Base-by-base conservation (phyloP, 2,888 invertebrate genomes). In the Orchesellides sinensis region DNA sequence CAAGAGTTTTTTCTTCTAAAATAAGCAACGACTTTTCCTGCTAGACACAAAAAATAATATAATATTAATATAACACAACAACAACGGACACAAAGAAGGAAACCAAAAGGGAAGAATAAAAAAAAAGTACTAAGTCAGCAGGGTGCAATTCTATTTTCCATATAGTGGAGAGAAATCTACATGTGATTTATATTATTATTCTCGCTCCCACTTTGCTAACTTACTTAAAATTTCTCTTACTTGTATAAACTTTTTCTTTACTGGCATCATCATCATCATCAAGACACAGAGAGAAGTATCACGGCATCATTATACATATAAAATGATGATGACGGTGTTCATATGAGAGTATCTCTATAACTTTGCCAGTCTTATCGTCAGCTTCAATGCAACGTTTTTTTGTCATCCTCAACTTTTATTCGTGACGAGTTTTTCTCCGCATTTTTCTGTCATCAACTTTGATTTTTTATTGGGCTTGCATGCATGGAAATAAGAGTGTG, bases 141-240 rank as follows among this genome's bases (percentile, higher is more conserved):
- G 81, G 81, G 81, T 82, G 81, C 81, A 82, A 82, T 82, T 75
- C 81, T 75, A 82, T n/a, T 82, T 82, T 82, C 74, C 81, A 82
- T 82, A 82, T 68, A 61, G 49, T 59, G 23, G 45, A 68, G 74
- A 54, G 68, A 82, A 82, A 74, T 82, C 81, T 82, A 82, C 81
- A 82, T 74, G 69, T 82, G 81, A 82, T 82, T 75, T 82, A 82
- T 82, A 54, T 75, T 81, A 82, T 82, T 82, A 69, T 63, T 81
- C 25, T 63, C 23, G 49, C 61, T 59, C 52, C 70, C 45, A 70
- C 52, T 73, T 79, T 65, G 72, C 72, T 56, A 65, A 66, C 80
- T 79, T 70, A 63, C 68, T 79, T 70, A 79, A 27, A 27, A 19
- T 32, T 70, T 56, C 54, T 45, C 27, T 32, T 25, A 2, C 40